Evolutionary conservation across 1,140 invertebrate genomes (phyloP).

Genomic region (Brachionus asplanchnoidis): DNA sequence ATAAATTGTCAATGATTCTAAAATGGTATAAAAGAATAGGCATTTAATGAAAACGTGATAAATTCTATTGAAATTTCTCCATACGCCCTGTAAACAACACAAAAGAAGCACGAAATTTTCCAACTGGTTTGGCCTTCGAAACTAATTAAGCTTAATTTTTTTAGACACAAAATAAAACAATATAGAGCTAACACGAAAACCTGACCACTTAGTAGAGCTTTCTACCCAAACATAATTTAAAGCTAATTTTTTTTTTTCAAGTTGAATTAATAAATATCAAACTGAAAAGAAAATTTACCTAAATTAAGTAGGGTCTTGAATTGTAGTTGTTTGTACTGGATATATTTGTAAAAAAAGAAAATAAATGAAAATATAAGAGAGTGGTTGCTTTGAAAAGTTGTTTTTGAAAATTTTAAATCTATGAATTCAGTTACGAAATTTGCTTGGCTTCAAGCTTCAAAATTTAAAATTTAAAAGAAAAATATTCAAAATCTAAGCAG

Average conservation of each 20-base stretch:
- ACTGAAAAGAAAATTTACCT: neutral
- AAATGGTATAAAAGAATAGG: neutral
- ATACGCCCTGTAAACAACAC: neutral
- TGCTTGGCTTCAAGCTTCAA: neutral
- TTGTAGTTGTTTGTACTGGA: neutral
- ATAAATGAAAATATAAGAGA: neutral
- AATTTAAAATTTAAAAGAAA: neutral
- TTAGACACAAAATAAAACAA: neutral
- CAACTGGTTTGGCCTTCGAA: neutral
- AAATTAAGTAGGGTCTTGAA: neutral
- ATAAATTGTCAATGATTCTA: neutral
- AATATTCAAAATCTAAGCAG: neutral
- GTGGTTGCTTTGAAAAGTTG: neutral
- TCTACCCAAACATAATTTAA: neutral
- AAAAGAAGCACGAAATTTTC: neutral
- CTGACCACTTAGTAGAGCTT: neutral
- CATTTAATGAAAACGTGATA: neutral
- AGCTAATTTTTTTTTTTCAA: neutral
- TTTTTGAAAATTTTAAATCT: neutral
- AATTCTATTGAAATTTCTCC: neutral
- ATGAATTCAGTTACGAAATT: neutral
- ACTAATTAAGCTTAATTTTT: neutral
- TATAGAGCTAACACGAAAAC: neutral
- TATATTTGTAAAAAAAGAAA: neutral
- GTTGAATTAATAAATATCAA: neutral